Evolutionary conservation across 2,888 invertebrate genomes (phyloP), one percentile per base, ranked within the genome.

Genomic region (Dasysyrphus albostriatus): DNA sequence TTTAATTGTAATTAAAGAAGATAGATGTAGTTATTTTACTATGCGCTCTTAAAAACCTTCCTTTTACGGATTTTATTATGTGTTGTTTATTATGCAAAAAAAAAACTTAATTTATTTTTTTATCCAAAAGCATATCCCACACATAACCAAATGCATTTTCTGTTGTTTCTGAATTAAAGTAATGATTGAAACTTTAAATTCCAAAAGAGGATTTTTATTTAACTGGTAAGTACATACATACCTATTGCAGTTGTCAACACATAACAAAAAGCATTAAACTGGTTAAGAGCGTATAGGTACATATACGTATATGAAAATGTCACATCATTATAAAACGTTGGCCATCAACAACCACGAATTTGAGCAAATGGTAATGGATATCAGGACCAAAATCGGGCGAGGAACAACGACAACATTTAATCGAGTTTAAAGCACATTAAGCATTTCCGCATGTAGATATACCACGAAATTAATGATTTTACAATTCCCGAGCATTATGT

Each of bases 401-500:
- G n/a, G 51, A 44, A 37, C 19, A 65, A 34, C 19, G 6, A 54
- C 49, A 75, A 32, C 63, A 75, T 75, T 79, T 83, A 79, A 75
- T 65, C 80, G 80, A 72, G 75, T 80, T 61, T 69, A 80, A 79
- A 80, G 63, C 49, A 58, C 61, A 72, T 82, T 77, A 73, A 67
- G 63, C 82, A 84, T 81, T 84, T 80, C 81, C 84, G 76, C 81
- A 72, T 63, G 75, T 84, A 8, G 19, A 37, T 3, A 72, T 72
- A 76, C 80, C 49, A 72, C 83, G 79, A 56, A 72, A 84, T 84
- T 81, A 84, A 84, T 81, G 84, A 84, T 84, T 81, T 80, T 67
- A 76, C 84, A 81, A 81, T 67, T 81, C 19, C 76, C 34, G 14
- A 61, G 37, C 63, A 72, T 84, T 75, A 76, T 70, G 77, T 67